phyloP scores from a whole-genome alignment of 2,113 vertebrate genomes.

The Erpornis zantholeuca region DNA sequence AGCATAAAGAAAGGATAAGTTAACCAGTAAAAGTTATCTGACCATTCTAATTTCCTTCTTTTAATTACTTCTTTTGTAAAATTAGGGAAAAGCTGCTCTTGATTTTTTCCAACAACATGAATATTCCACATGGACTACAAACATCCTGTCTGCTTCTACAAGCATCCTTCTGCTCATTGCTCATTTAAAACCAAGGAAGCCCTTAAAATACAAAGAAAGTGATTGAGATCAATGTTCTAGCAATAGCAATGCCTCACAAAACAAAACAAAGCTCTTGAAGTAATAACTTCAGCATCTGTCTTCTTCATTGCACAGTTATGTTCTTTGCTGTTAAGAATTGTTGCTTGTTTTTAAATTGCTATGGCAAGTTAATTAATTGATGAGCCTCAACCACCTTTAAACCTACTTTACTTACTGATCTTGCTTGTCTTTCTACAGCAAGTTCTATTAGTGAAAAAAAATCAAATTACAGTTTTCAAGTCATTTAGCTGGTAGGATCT shows the following conservation, averaged over 20 bases:
- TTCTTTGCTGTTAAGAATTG: neutral
- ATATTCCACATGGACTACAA: neutral
- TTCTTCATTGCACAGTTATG: neutral
- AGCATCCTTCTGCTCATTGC: neutral
- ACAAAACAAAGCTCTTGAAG: neutral
- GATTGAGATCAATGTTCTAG: neutral
- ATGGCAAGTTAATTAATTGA: neutral
- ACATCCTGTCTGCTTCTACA: neutral
- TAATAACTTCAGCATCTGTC: neutral
- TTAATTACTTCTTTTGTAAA: neutral
- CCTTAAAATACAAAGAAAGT: neutral
- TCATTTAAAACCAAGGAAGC: neutral
- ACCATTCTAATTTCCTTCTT: neutral
- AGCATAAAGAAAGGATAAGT: neutral
- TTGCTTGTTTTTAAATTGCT: neutral
- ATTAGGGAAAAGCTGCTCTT: constrained; percentile 12
- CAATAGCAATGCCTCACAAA: neutral
- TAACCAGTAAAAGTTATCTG: neutral
- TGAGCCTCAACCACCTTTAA: neutral
- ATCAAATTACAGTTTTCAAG: neutral
- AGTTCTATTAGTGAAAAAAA: neutral
- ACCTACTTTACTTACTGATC: neutral
- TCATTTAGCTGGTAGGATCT: neutral
- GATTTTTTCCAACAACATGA: neutral
- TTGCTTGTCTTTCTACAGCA: neutral